These are phyloP conservation scores for Gymnosoma rotundatum DNA, from an alignment of 2,888 invertebrate genomes.

Conservation along the genomic window DNA sequence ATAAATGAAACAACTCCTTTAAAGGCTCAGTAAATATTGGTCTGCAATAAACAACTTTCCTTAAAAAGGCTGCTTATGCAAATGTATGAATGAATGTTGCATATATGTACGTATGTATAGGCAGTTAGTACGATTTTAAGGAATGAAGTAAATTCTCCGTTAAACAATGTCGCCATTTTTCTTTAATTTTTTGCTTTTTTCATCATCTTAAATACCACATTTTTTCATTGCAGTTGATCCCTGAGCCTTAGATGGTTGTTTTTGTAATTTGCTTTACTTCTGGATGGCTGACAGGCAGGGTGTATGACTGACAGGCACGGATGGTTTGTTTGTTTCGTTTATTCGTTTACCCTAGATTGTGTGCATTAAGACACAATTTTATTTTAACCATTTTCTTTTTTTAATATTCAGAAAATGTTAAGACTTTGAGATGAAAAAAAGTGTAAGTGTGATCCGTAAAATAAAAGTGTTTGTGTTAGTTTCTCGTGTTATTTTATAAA, in stretches of 20 bases:
- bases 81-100: too few species aligned
- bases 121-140: constrained; percentile 12
- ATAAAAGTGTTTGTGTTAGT: constrained; percentile 32
- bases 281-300: constrained; percentile 40
- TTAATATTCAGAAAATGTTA: constrained; percentile 48
- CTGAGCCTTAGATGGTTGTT: constrained; percentile 43
- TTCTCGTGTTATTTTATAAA: constrained; percentile 62
- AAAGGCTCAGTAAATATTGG: background rate
- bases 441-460: constrained; percentile 30
- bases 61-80: background rate
- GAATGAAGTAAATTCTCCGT: constrained; percentile 72
- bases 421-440: constrained; percentile 45
- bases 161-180: constrained; percentile 80
- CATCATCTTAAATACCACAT: constrained; percentile 48
- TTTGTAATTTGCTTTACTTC: constrained; percentile 35
- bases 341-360: constrained; percentile 50
- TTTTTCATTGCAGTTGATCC: constrained; percentile 49
- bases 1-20: constrained; percentile 25
- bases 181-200: constrained; percentile 69
- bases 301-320: constrained; percentile 36
- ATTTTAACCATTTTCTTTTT: constrained; percentile 64
- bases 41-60: constrained; percentile 4
- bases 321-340: constrained; percentile 23
- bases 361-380: constrained; percentile 64
- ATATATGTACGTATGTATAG: background rate